A percentile compares a stretch with the other conserved stretches of the same genome.
Evolutionary conservation across 2,888 invertebrate genomes (phyloP).

Genomic region (Rutpela maculata): DNA sequence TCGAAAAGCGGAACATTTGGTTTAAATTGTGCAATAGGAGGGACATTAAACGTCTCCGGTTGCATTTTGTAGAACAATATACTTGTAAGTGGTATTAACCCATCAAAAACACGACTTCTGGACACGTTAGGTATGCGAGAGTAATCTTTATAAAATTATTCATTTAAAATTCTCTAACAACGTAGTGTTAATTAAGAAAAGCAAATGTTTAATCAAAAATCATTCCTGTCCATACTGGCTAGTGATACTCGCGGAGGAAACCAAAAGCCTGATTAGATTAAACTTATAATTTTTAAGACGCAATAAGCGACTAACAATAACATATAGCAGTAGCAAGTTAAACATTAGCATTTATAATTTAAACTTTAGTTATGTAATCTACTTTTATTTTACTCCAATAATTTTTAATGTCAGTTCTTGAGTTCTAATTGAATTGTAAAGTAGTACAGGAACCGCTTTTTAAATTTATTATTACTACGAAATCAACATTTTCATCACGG

Average conservation of each 20-base stretch:
- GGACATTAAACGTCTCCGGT: too few species aligned
- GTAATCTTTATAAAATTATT: too few species aligned
- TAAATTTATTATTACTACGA: neutral
- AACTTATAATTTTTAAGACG: slow-evolving; percentile 11
- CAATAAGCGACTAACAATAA: neutral
- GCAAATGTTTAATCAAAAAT: too few species aligned
- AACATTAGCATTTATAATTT: slow-evolving; percentile 6
- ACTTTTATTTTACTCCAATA: slow-evolving; percentile 22
- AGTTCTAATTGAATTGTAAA: slow-evolving; percentile 10
- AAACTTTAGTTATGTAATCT: slow-evolving; percentile 17
- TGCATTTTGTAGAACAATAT: too few species aligned
- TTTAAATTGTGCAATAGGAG: too few species aligned
- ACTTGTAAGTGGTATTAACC: too few species aligned
- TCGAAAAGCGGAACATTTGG: too few species aligned
- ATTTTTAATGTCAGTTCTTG: slow-evolving; percentile 24
- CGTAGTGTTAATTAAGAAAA: too few species aligned
- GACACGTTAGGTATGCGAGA: too few species aligned
- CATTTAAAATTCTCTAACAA: too few species aligned
- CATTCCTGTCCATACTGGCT: too few species aligned
- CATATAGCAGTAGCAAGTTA: neutral
- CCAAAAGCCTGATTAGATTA: neutral
- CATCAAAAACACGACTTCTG: too few species aligned
- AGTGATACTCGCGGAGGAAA: neutral
- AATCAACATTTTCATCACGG: neutral
- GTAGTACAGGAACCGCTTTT: slow-evolving; percentile 16